Evolutionary conservation across 35 echinoderm and acorn worm genomes (phyloP), one percentile per base, ranked within the genome.

Genomic region (Eucidaris tribuloides): DNA sequence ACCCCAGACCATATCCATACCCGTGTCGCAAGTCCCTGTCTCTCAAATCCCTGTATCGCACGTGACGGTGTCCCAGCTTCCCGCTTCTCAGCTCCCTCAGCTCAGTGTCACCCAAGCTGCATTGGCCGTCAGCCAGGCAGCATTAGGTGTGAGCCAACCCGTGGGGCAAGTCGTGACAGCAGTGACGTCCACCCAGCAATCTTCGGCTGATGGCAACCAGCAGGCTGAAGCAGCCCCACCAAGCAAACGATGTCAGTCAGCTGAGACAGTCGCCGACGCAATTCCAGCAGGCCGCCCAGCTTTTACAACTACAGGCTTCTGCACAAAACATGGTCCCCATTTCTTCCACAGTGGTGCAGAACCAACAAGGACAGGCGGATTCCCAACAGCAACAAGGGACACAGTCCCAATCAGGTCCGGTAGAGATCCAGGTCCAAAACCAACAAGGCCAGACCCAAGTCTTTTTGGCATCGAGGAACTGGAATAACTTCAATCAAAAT

Each of bases 211-310:
- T 29, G 62, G 62, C 7, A 56, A 63, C 33, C 68, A 44, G 20
- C 68, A 44, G 20, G 68, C 44, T 11, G 68, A 74, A 45, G 49
- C 54, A 41, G 89, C 71, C 24, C 62, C 45, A 24, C 80, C 66
- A 32, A 77, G n/a, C 87, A 14, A 78, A 77, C 2, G 87, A 96
- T 22, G 78, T 91, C 83, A 87, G 86, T 38, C 93, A 96, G n/a
- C 65, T 90, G 15, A 78, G 77, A 19, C 92, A 96, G 65, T 77
- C 89, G 18, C 46, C 65, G 3, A 79, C 88, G 4, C 83, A 70
- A 28, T 68, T 81, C 15, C 88, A 91, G 61, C 81, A 54, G 6
- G 31, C 83, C 68, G 68, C 83, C 0, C 93, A 94, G 91, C 86
- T 58, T 58, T 71, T 79, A 17, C 81, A 23, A 46, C 76, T 68